phyloP scores from a whole-genome alignment of 2,113 vertebrate genomes.

The Daboia siamensis region DNA sequence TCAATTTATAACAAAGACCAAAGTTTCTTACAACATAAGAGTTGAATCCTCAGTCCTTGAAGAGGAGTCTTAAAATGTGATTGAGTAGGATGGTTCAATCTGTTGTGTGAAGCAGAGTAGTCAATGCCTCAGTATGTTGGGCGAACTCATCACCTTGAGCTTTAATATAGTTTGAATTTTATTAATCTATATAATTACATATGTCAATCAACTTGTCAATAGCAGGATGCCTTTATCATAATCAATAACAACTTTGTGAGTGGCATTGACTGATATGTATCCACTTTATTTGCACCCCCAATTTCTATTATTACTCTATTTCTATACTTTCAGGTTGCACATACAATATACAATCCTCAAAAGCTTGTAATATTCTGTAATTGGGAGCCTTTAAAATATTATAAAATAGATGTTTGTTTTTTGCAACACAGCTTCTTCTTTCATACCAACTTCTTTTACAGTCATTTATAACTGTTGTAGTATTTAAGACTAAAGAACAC shows the following conservation, averaged over 20 bases:
- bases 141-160: not conserved
- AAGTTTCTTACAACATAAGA: not conserved
- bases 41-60: not conserved
- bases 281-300: not conserved
- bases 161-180: not conserved
- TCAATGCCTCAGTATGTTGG: not conserved
- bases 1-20: not conserved
- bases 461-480: not conserved
- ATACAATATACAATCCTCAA: not conserved
- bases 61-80: not conserved
- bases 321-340: not conserved
- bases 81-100: not conserved
- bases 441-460: not conserved
- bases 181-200: not conserved
- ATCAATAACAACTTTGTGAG: not conserved
- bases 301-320: not conserved
- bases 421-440: not conserved
- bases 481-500: not conserved
- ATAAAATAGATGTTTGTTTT: not conserved
- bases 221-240: not conserved
- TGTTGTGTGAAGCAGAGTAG: not conserved
- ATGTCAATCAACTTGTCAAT: not conserved
- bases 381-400: not conserved
- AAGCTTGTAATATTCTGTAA: not conserved
- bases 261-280: not conserved